phyloP scores from a whole-genome alignment of 2,797 vertebrate genomes.

The Natrix natrix region DNA sequence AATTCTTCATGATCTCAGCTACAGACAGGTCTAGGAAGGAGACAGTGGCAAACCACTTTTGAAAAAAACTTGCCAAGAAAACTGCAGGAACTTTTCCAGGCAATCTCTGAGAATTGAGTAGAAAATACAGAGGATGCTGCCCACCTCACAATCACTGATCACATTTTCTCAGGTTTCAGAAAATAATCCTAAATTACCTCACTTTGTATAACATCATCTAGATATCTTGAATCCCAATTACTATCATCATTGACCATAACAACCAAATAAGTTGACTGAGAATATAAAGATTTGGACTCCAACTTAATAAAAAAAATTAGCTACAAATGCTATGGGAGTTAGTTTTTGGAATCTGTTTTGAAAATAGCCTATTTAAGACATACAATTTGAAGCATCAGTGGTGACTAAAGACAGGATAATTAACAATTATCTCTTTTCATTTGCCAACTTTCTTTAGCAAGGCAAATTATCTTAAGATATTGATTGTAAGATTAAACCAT shows the following conservation, averaged over 20 bases:
- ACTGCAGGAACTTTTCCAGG: neutral
- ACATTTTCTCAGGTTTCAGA: neutral
- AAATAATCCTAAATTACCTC: neutral
- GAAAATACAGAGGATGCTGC: neutral
- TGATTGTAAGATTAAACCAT: neutral
- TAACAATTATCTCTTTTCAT: neutral
- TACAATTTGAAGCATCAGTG: neutral
- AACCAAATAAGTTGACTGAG: neutral
- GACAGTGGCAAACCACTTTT: neutral
- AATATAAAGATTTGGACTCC: neutral
- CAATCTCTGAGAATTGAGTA: neutral
- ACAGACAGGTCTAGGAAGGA: neutral
- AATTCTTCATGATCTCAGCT: neutral
- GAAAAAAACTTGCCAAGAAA: neutral
- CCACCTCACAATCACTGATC: neutral
- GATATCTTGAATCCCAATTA: neutral
- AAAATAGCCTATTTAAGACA: neutral
- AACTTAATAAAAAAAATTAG: neutral
- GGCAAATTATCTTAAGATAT: neutral
- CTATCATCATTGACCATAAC: neutral
- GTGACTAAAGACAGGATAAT: neutral
- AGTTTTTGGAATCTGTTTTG: no score
- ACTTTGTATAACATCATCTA: neutral
- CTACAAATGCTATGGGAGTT: neutral
- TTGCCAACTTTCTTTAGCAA: neutral